Base-by-base conservation (phyloP, 2,888 invertebrate genomes). In the Scrobipalpa costella region DNA sequence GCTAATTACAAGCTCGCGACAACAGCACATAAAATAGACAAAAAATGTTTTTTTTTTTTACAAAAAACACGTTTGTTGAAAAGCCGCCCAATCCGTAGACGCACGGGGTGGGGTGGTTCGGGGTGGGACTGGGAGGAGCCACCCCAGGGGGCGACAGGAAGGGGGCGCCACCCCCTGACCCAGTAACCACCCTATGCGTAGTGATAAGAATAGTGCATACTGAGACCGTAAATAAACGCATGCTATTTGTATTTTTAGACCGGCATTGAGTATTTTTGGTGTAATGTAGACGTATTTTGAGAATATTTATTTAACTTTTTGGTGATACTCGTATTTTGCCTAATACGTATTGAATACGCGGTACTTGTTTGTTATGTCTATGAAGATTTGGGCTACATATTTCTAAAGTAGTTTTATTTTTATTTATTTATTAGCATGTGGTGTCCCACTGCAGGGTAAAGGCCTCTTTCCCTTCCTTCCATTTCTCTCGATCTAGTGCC, bases 141-240 rank as follows among this genome's bases (percentile, higher is more conserved):
- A 67, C 72, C 75, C 76, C 73, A 36, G 63, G 62, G 62, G 58
- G 50, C 7, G 21, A 34, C 77, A 11, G 15, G 15, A n/a, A 62
- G 57, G 62, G 58, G 58, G 8, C 36, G 47, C 77, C 78, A 80
- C 80, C 83, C 81, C 70, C 73, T 83, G 84, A 84, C 85, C 85
- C 77, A 79, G 74, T 76, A 76, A 77, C 75, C 78, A 75, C 81
- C 82, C 82, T 68, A 70, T 80, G 80, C 78, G 80, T 79, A 69
- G 34, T 19, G 50, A 63, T 57, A 71, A 69, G 71, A 60, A 50
- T 62, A 65, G 69, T 65, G 68, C 67, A 70, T 69, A 67, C 50
- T 58, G 64, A 47, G 49, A 55, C 15, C 27, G 49, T 60, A 60
- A 60, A 60, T 60, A 49, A 47, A 60, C 21, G 44, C 21, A 36